A percentile compares a stretch with the other conserved stretches of the same genome.
These are phyloP conservation scores for Neosilurus hyrtlii DNA, from an alignment of 2,797 vertebrate species.

Conservation along the genomic window DNA sequence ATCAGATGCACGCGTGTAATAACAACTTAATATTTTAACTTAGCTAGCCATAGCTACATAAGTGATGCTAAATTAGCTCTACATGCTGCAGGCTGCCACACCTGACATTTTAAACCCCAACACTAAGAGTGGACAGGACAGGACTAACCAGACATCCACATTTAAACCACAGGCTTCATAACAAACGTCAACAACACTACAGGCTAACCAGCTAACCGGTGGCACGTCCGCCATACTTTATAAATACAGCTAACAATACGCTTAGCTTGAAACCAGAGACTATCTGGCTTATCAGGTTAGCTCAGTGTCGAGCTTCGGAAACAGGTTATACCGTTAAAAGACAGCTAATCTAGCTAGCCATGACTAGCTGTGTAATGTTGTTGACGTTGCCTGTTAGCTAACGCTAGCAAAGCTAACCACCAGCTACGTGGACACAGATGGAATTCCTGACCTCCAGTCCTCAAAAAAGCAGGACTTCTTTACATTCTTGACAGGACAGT, in stretches of 20 bases:
- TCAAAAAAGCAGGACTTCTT: background rate
- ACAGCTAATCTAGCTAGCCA: background rate
- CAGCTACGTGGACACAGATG: slow-evolving; percentile 10
- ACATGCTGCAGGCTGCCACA: background rate
- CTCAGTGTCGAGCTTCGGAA: background rate
- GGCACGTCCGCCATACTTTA: background rate
- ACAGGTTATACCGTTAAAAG: background rate
- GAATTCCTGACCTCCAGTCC: background rate
- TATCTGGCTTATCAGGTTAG: background rate
- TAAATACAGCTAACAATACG: background rate
- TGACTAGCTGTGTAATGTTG: background rate
- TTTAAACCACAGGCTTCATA: slow-evolving; percentile 18
- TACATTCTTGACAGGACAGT: background rate
- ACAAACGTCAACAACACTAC: slow-evolving; percentile 5
- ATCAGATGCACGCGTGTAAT: background rate
- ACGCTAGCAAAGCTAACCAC: slow-evolving; percentile 15
- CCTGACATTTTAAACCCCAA: background rate
- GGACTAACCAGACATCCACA: background rate
- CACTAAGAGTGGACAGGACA: background rate
- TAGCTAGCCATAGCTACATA: background rate
- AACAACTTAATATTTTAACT: background rate
- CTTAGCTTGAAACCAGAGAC: background rate
- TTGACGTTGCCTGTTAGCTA: slow-evolving; percentile 21
- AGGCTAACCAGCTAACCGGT: background rate
- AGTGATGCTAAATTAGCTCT: background rate